Evolutionary conservation across 2,797 vertebrate species (phyloP), one percentile per base, ranked within the genome.

Genomic region (Pogonophryne albipinna): DNA sequence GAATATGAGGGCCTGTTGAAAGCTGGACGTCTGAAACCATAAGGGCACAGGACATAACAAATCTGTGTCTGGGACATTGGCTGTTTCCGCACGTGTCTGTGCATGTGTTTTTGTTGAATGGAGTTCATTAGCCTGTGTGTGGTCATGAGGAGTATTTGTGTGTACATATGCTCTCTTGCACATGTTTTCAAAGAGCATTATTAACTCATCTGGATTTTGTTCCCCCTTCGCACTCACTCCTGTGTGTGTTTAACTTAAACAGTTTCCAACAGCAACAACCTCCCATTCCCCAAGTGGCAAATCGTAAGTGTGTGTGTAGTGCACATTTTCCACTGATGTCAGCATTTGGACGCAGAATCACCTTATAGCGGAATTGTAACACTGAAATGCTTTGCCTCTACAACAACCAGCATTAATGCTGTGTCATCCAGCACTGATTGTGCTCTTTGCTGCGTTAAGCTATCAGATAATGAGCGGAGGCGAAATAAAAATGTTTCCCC

Each of bases 311-410:
- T 74, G 83, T 74, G 79, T 66, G 58, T 44, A 13, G 16, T 78
- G 80, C 84, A 84, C 42, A 74, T 76, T 92, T 92, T 92, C 89
- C 90, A 84, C 84, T 87, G 89, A 90, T 84, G 89, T 93, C 90
- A 93, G 87, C 87, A 63, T 80, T 83, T 84, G 84, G 79, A 85
- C 0, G 2, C 67, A 52, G 59, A 77, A 73, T 87, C 67, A 78
- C 84, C 80, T 89, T 64, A 78, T 81, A 80, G 83, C 77, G 65
- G 79, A 83, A 77, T 67, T 56, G 83, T 76, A 82, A 41, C 62
- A 59, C 34, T 34, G 77, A 75, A 83, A 69, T 41, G 67, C 71
- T 57, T 74, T 50, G 42, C 66, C 49, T 17, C 50, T 41, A 51
- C 68, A 78, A 81, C 81, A 70, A 45, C 63, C 16, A 4, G 66